phyloP scores from a whole-genome alignment of 2,113 vertebrate species.

The Lutjanus erythropterus region DNA sequence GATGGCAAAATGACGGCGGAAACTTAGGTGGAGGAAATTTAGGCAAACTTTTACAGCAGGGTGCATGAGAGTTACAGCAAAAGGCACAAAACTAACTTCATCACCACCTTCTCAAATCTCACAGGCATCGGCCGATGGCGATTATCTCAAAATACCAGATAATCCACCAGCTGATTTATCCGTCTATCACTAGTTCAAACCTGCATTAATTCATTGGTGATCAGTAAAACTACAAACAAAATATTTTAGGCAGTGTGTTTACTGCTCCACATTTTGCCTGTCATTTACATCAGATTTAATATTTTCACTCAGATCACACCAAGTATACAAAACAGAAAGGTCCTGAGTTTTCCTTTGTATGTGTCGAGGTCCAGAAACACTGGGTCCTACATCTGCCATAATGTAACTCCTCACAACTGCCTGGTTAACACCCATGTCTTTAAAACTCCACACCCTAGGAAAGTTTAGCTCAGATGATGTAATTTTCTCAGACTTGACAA shows the following conservation, averaged over 20 bases:
- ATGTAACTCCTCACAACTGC: not conserved
- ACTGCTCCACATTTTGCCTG: not conserved
- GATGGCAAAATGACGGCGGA: too few species aligned
- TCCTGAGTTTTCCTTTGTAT: not conserved
- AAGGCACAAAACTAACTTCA: too few species aligned
- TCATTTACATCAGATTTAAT: not conserved
- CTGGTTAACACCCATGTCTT: constrained; percentile 4
- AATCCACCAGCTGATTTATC: too few species aligned
- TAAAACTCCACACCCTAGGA: not conserved
- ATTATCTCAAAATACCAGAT: too few species aligned
- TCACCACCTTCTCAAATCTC: too few species aligned
- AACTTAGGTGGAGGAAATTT: too few species aligned
- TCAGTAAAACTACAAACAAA: not conserved
- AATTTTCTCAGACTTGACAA: not conserved
- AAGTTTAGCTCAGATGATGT: constrained; percentile 4
- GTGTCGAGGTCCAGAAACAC: not conserved
- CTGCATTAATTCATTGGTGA: not conserved
- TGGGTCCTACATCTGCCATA: not conserved
- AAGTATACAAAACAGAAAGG: not conserved
- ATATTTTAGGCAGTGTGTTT: not conserved
- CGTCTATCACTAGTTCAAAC: too few species aligned
- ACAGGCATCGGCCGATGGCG: too few species aligned
- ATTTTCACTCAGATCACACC: not conserved
- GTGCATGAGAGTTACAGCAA: too few species aligned
- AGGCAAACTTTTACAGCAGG: too few species aligned